These are phyloP conservation scores for Acleris holmiana DNA, from an alignment of 2,888 invertebrate species.

Conservation along the genomic window DNA sequence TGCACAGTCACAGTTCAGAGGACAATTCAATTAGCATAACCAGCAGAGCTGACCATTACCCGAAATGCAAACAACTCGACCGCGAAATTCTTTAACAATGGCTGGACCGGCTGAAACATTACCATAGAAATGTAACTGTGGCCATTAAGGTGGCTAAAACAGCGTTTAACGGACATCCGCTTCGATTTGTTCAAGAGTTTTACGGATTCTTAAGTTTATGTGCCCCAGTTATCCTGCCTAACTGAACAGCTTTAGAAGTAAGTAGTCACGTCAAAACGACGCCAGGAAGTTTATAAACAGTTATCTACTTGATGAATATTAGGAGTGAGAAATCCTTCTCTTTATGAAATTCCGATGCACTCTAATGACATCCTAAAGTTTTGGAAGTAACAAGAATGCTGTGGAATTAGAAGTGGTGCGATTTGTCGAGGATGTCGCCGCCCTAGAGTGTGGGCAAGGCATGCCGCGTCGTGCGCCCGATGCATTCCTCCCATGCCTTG, in stretches of 20 bases:
- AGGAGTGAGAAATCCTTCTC: no score
- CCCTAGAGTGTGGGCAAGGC: slow-evolving; percentile 16
- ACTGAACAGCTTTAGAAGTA: no score
- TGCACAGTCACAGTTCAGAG: slow-evolving; percentile 44
- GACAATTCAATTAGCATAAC: slow-evolving; percentile 56
- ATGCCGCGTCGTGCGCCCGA: slow-evolving; percentile 53
- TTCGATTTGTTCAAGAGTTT: slow-evolving; percentile 12
- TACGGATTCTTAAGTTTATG: no score
- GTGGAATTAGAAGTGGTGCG: slow-evolving; percentile 8
- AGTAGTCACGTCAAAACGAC: no score
- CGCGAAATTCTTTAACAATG: slow-evolving; percentile 9
- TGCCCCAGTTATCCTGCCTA: no score
- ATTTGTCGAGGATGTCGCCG: slow-evolving; percentile 12
- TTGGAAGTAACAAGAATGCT: not conserved
- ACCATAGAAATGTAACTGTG: slow-evolving; percentile 10
- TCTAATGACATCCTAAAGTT: no score
- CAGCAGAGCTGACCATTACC: slow-evolving; percentile 46
- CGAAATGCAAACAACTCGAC: slow-evolving; percentile 33
- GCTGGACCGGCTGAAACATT: slow-evolving; percentile 2
- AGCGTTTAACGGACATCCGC: slow-evolving; percentile 10
- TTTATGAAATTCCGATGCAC: no score
- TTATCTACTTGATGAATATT: no score
- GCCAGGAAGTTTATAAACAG: no score
- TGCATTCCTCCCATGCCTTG: slow-evolving; percentile 59
- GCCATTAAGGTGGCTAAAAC: slow-evolving; percentile 7